A percentile compares a stretch with the other conserved stretches of the same genome.
Conservation (phyloP, 2,113 vertebrate genomes). For the Archocentrus centrarchus region DNA sequence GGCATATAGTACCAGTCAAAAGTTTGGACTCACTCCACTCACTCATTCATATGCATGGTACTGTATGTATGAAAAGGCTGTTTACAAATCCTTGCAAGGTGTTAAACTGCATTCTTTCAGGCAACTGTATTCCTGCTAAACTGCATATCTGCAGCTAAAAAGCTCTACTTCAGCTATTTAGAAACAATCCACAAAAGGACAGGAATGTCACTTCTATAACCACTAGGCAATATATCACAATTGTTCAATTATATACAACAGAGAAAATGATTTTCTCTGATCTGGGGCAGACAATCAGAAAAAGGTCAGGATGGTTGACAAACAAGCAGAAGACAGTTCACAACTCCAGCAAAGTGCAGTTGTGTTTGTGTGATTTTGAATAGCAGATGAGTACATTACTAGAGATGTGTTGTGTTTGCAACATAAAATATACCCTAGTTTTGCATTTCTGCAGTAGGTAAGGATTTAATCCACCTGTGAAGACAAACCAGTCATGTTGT, state of each 20-base stretch:
- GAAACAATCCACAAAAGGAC: constrained; percentile 9
- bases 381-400: not conserved
- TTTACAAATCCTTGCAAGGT: no score
- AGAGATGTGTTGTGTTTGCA: not conserved
- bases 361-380: not conserved
- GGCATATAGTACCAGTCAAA: no score
- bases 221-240: not conserved
- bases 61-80: no score
- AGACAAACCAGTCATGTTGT: not conserved
- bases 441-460: not conserved
- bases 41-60: no score
- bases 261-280: not conserved
- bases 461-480: no score
- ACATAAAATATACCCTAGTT: not conserved
- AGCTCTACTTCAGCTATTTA: not conserved
- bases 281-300: not conserved
- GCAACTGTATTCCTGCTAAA: not conserved
- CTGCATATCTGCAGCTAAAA: not conserved
- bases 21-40: no score
- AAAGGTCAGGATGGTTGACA: not conserved
- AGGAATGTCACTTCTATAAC: not conserved
- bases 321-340: not conserved
- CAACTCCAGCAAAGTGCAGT: not conserved
- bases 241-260: not conserved
- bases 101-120: no score